Evolutionary conservation across 2,797 vertebrate genomes (phyloP).

Genomic region (Esox masquinongy): DNA sequence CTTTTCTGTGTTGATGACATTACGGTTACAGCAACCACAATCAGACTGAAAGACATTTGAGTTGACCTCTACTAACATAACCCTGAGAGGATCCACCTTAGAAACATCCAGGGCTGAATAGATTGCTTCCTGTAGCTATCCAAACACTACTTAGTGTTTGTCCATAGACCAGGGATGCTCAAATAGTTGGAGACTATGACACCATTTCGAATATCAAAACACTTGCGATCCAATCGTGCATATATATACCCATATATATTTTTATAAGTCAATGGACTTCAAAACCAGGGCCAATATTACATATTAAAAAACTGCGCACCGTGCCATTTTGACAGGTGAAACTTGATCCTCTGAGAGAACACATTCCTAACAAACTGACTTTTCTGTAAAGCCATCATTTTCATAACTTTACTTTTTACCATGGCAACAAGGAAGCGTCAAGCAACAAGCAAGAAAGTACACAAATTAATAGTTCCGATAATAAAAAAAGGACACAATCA

Average conservation of each 20-base stretch:
- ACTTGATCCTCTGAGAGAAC: neutral
- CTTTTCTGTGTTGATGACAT: neutral
- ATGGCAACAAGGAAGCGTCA: neutral
- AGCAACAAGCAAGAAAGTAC: slow-evolving; percentile 53
- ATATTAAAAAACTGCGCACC: too few species aligned
- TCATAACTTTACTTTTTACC: neutral
- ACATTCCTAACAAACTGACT: neutral
- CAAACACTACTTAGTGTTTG: too few species aligned
- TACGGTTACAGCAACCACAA: neutral
- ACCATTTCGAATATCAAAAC: too few species aligned
- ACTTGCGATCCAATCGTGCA: too few species aligned
- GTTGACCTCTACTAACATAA: neutral
- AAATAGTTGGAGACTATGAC: too few species aligned
- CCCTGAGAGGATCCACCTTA: too few species aligned
- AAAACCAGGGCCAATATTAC: too few species aligned
- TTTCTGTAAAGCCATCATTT: neutral
- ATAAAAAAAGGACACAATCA: slow-evolving; percentile 54
- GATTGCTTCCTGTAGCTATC: too few species aligned
- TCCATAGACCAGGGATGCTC: too few species aligned
- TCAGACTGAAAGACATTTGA: neutral
- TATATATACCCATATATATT: too few species aligned
- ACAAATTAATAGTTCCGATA: slow-evolving; percentile 43
- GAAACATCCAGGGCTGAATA: too few species aligned
- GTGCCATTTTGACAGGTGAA: neutral
- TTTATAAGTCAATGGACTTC: too few species aligned